Percentiles rank a stretch among this genome's conserved stretches.
phyloP scores from a whole-genome alignment of 2,113 vertebrate genomes.

The Tricholaema leucomelas region DNA sequence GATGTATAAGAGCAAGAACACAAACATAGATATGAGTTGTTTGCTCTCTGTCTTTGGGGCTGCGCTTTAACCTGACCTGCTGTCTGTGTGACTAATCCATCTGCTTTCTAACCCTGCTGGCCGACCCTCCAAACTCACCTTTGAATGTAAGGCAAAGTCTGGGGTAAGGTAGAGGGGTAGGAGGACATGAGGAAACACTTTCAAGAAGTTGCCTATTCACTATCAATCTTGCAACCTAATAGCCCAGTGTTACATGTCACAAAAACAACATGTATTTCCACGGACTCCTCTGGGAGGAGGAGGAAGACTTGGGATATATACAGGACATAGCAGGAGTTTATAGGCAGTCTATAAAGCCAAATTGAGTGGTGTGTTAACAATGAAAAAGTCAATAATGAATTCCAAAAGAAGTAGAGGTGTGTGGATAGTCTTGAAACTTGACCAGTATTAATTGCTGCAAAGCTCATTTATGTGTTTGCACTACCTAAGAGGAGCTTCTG shows the following conservation, averaged over 20 bases:
- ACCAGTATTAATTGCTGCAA: conserved; percentile 52
- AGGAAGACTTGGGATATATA: conserved; percentile 12
- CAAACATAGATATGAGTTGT: too few relatives aligned
- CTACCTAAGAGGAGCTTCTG: neutral
- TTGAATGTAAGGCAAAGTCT: too few relatives aligned
- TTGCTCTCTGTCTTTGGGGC: too few relatives aligned
- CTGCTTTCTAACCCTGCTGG: too few relatives aligned
- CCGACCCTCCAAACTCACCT: too few relatives aligned
- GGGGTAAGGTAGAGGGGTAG: too few relatives aligned
- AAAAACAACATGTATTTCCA: neutral
- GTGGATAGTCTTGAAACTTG: conserved; percentile 42
- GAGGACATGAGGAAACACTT: conserved; percentile 21
- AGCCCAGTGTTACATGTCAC: neutral
- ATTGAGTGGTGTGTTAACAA: conserved; percentile 48
- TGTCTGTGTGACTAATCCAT: too few relatives aligned
- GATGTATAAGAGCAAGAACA: too few relatives aligned
- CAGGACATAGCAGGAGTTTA: conserved; percentile 14
- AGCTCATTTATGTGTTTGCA: conserved; percentile 54
- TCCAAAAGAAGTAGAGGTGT: conserved; percentile 18
- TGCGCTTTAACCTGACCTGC: too few relatives aligned
- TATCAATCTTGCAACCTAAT: neutral
- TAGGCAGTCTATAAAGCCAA: conserved; percentile 10
- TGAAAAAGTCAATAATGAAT: conserved; percentile 54
- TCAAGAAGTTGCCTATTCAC: neutral
- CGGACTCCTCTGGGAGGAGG: neutral